Evolutionary conservation across 2,797 vertebrate species (phyloP).

Genomic region (Halcyon chelicuti): DNA sequence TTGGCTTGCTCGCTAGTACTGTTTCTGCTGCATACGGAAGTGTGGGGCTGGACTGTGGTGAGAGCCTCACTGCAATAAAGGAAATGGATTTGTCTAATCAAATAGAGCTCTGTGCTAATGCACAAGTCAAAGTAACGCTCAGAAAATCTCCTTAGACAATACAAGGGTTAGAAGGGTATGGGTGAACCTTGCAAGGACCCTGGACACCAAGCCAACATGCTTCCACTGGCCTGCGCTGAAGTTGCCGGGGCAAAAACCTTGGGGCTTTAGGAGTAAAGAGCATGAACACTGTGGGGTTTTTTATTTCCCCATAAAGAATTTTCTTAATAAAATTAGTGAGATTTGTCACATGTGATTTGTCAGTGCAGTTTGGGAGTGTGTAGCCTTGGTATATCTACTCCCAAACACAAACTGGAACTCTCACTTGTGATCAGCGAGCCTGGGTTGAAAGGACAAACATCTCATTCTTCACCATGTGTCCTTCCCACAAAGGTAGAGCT

Average conservation of each 20-base stretch:
- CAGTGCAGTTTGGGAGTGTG: background rate
- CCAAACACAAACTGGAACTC: background rate
- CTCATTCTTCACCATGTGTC: background rate
- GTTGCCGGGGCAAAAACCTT: background rate
- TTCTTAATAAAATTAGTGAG: background rate
- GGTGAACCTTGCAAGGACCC: background rate
- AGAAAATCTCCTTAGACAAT: background rate
- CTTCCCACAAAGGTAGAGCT: background rate
- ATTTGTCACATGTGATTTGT: background rate
- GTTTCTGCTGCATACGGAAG: background rate
- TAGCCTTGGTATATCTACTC: background rate
- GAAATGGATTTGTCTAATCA: background rate
- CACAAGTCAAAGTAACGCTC: background rate
- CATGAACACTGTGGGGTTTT: background rate
- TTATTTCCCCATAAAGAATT: background rate
- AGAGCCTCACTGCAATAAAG: background rate
- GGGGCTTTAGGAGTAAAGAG: background rate
- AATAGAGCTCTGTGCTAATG: background rate
- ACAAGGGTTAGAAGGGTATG: background rate
- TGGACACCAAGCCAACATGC: background rate
- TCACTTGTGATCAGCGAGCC: background rate
- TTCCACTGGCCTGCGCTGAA: background rate
- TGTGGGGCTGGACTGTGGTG: background rate
- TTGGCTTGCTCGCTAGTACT: background rate
- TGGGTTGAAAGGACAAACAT: background rate